These are phyloP conservation scores for Ctenosaura bakeri DNA, from an alignment of 2,797 vertebrate species.

Conservation along the genomic window DNA sequence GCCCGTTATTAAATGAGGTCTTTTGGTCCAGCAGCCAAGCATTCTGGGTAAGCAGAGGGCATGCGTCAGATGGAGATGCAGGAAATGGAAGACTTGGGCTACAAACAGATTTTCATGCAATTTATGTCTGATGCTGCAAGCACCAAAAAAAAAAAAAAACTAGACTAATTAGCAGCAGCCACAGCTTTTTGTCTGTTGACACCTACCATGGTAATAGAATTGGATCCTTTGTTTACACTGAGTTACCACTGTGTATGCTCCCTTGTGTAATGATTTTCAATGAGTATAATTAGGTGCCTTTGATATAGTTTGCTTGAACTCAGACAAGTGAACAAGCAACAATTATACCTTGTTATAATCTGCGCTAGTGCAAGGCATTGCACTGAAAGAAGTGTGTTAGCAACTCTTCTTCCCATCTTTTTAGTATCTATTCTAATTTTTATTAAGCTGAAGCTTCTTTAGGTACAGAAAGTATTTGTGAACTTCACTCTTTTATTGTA, in stretches of 20 bases:
- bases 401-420: slow-evolving; percentile 80
- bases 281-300: slow-evolving; percentile 83
- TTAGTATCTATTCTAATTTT: slow-evolving; percentile 76
- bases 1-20: slow-evolving; percentile 82
- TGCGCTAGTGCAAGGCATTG: slow-evolving; percentile 73
- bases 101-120: slow-evolving; percentile 79
- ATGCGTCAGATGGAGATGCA: slow-evolving; percentile 82
- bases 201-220: slow-evolving; percentile 76
- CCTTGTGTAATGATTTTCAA: slow-evolving; percentile 76
- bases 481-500: slow-evolving; percentile 74
- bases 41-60: slow-evolving; percentile 83
- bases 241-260: slow-evolving; percentile 74
- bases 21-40: slow-evolving; percentile 79
- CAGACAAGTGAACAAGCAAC: slow-evolving; percentile 83
- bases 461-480: slow-evolving; percentile 73
- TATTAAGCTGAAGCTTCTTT: slow-evolving; percentile 78
- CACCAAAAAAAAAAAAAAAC: slow-evolving; percentile 75
- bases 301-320: slow-evolving; percentile 82
- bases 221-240: slow-evolving; percentile 74
- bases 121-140: slow-evolving; percentile 80
- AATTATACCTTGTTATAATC: slow-evolving; percentile 81
- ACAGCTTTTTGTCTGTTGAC: slow-evolving; percentile 79
- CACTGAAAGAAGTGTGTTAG: slow-evolving; percentile 74
- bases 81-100: slow-evolving; percentile 80
- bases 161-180: slow-evolving; percentile 81